A percentile compares a stretch with the other conserved stretches of the same genome.
Conservation (phyloP, 2,888 invertebrate species). For the Dasypolia templi region DNA sequence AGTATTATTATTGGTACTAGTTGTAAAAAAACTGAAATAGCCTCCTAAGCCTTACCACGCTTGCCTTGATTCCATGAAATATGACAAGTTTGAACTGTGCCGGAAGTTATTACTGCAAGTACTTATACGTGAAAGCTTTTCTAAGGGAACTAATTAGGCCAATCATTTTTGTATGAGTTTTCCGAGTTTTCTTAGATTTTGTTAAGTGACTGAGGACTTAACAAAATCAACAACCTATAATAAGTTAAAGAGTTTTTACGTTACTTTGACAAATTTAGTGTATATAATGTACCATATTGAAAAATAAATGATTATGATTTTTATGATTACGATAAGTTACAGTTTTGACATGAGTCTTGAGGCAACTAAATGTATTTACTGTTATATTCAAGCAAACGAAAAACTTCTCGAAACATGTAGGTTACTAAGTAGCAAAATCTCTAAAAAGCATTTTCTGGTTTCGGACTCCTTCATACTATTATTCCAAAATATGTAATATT, state of each 20-base stretch:
- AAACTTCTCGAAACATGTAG: neutral
- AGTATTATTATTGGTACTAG: constrained; percentile 25
- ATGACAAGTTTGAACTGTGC: constrained; percentile 21
- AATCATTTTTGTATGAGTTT: constrained; percentile 16
- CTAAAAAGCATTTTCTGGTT: neutral
- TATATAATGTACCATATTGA: neutral
- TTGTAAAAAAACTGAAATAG: constrained; percentile 20
- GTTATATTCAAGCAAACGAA: neutral
- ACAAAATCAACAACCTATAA: neutral
- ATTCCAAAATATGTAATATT: constrained; percentile 10
- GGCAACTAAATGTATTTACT: neutral
- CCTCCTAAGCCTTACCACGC: neutral
- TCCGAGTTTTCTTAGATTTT: neutral
- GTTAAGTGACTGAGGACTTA: neutral
- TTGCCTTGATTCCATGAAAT: constrained; percentile 31
- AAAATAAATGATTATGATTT: neutral
- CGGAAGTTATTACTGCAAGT: constrained; percentile 29
- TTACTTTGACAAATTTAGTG: neutral
- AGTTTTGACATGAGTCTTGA: neutral
- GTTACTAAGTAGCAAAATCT: neutral
- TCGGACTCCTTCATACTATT: neutral
- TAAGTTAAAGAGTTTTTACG: neutral
- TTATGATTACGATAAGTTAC: neutral
- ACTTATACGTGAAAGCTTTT: constrained; percentile 16
- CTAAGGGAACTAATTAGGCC: constrained; percentile 13